Evolutionary conservation across 2,888 invertebrate species (phyloP).

Genomic region (Conus canariensis): DNA sequence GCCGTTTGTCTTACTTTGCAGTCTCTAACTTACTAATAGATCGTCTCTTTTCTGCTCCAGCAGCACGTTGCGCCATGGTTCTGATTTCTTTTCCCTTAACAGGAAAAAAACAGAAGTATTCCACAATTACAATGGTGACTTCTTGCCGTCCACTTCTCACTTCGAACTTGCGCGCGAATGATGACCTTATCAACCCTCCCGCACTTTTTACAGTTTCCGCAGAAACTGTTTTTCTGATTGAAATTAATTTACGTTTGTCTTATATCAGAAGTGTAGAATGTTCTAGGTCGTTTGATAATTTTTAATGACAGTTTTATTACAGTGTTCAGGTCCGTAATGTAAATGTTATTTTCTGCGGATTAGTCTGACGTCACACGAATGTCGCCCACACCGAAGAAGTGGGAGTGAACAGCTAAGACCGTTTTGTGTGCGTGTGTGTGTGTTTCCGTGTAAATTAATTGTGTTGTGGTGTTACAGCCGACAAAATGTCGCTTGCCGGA

Average conservation of each 20-base stretch:
- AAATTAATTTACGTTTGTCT: neutral
- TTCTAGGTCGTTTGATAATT: neutral
- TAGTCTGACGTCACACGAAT: conserved; percentile 49
- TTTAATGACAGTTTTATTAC: neutral
- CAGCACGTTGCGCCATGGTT: conserved; percentile 31
- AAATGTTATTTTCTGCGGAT: conserved; percentile 30
- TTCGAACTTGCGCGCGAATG: conserved; percentile 52
- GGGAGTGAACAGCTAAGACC: conserved; percentile 43
- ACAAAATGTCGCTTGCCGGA: conserved; percentile 97
- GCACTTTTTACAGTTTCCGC: conserved; percentile 44
- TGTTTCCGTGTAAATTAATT: conserved; percentile 13
- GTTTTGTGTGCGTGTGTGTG: conserved; percentile 41
- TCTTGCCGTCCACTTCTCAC: neutral
- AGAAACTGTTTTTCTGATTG: conserved; percentile 10
- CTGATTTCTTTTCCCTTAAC: neutral
- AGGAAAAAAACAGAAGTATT: neutral
- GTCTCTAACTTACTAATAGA: conserved; percentile 17
- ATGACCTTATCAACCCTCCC: conserved; percentile 35
- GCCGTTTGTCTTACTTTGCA: no score
- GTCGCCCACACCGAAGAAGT: conserved; percentile 46
- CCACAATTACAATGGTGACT: neutral
- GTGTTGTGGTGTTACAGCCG: conserved; percentile 1
- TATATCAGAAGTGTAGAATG: neutral
- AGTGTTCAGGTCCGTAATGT: neutral
- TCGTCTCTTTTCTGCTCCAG: conserved; percentile 16